Evolutionary conservation across 2,113 vertebrate species (phyloP).

Genomic region (Stictonetta naevosa): DNA sequence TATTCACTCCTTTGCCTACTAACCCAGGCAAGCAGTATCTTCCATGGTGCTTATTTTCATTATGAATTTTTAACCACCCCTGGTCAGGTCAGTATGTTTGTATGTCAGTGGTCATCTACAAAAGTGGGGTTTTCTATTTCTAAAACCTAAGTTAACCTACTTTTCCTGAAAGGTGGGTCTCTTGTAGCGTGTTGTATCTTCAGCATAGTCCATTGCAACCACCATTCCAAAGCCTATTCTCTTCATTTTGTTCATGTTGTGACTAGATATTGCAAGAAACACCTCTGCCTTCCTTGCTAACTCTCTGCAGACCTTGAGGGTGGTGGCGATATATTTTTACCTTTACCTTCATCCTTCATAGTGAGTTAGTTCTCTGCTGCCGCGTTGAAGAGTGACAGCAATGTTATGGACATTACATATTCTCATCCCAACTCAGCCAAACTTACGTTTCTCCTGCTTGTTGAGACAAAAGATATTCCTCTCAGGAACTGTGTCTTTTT

Average conservation of each 20-base stretch:
- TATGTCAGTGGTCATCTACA: not conserved
- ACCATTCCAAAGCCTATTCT: not conserved
- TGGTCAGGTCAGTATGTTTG: not conserved
- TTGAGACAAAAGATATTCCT: not conserved
- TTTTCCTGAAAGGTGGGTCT: not conserved
- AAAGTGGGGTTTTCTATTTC: not conserved
- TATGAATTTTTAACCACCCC: rapidly evolving
- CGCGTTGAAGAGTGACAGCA: not conserved
- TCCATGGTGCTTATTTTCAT: not conserved
- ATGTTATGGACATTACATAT: not conserved
- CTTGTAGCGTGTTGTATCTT: not conserved
- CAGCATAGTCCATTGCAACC: not conserved
- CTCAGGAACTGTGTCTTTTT: not conserved
- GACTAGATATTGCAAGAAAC: not conserved
- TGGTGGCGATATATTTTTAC: not conserved
- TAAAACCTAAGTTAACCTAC: not conserved
- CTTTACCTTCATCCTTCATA: not conserved
- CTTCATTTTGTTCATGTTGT: not conserved
- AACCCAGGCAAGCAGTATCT: not conserved
- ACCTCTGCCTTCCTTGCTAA: not conserved
- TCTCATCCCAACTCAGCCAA: not conserved
- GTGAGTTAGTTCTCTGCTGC: not conserved
- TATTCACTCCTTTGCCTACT: not conserved
- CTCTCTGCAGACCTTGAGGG: not conserved
- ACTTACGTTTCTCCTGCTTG: not conserved